phyloP scores from a whole-genome alignment of 2,113 vertebrate genomes.

The Phaethon lepturus region DNA sequence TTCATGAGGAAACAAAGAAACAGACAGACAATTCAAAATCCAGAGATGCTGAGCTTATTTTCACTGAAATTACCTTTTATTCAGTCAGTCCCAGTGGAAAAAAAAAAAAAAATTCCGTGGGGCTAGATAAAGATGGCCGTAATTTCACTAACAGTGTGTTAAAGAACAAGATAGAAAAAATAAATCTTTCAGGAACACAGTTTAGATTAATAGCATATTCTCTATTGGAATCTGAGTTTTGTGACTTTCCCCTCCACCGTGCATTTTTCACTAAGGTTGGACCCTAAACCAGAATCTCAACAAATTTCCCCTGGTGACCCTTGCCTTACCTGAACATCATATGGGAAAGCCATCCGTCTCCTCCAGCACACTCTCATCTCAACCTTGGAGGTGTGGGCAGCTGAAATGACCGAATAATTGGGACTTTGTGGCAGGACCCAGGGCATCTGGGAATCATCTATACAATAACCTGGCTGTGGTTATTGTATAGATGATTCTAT shows the following conservation, averaged over 20 bases:
- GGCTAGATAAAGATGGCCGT: accelerated
- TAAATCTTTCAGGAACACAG: too few relatives aligned
- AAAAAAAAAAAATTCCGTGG: not conserved
- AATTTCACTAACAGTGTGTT: not conserved
- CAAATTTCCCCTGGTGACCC: accelerated
- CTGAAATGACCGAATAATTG: not conserved
- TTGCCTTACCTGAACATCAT: not conserved
- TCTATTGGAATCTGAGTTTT: not conserved
- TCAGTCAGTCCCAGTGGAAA: accelerated
- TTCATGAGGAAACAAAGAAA: not conserved
- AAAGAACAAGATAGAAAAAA: not conserved
- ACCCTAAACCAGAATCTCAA: not conserved
- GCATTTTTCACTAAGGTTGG: not conserved
- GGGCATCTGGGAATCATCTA: not conserved
- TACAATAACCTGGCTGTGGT: not conserved
- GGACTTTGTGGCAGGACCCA: not conserved
- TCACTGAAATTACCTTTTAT: not conserved
- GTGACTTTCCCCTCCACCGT: not conserved
- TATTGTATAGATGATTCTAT: too few relatives aligned
- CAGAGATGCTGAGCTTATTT: accelerated
- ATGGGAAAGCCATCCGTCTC: not conserved
- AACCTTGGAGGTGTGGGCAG: not conserved
- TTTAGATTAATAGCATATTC: not conserved
- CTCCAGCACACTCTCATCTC: not conserved
- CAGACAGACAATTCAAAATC: not conserved